Evolutionary conservation across 2,888 invertebrate species (phyloP).

Genomic region (Spatulosminthurus flaviceps): DNA sequence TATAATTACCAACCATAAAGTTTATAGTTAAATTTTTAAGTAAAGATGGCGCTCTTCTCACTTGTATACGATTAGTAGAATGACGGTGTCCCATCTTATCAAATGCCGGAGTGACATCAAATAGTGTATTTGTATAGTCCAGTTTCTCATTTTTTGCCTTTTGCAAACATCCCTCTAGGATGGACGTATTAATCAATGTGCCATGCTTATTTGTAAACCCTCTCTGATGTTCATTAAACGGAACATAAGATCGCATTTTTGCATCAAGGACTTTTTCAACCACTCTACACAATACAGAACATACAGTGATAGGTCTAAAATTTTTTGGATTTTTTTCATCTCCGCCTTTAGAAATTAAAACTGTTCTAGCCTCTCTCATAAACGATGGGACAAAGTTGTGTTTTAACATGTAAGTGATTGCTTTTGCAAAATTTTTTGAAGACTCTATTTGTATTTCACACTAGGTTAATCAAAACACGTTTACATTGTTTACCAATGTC

Average conservation of each 20-base stretch:
- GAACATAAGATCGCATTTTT: background rate
- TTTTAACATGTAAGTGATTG: background rate
- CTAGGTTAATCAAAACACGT: too few species aligned
- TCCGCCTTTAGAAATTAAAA: background rate
- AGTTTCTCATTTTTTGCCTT: slow-evolving; percentile 15
- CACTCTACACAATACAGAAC: background rate
- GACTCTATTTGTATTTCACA: too few species aligned
- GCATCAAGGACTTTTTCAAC: background rate
- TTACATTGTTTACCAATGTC: too few species aligned
- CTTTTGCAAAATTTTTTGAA: background rate
- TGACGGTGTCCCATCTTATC: too few species aligned
- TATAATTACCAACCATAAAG: too few species aligned
- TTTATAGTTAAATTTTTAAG: too few species aligned
- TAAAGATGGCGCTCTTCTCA: too few species aligned
- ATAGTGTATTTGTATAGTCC: too few species aligned
- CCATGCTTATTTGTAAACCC: background rate
- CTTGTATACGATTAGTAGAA: too few species aligned
- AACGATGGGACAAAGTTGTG: background rate
- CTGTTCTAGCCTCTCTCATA: background rate
- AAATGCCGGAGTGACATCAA: too few species aligned
- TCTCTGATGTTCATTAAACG: background rate
- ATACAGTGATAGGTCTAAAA: background rate
- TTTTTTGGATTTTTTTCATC: background rate
- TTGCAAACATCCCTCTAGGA: background rate
- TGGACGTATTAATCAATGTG: background rate